A percentile compares a stretch with the other conserved stretches of the same genome.
phyloP scores from a whole-genome alignment of 2,888 invertebrate genomes.

The Rhorus exstirpatorius region DNA sequence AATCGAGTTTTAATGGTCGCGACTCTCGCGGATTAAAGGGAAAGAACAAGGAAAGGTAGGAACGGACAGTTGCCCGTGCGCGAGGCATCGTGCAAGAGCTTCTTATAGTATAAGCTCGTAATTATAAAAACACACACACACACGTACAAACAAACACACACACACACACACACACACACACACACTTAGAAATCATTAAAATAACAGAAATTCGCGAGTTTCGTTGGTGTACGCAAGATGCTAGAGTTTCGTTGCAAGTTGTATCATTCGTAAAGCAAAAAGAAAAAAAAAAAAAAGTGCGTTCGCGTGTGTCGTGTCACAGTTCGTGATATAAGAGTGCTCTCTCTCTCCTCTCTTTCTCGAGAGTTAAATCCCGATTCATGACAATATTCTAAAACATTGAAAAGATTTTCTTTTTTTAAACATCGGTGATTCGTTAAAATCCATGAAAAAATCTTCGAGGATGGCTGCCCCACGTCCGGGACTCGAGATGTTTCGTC shows the following conservation, averaged over 20 bases:
- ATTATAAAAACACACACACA: background rate
- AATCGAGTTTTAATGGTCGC: background rate
- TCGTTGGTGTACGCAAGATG: slow-evolving; percentile 10
- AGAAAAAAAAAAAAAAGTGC: slow-evolving; percentile 23
- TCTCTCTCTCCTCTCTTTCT: slow-evolving; percentile 65
- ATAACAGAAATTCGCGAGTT: slow-evolving; percentile 46
- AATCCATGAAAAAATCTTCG: slow-evolving; percentile 48
- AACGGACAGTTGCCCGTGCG: slow-evolving; percentile 74
- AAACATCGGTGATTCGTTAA: background rate
- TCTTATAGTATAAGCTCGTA: slow-evolving; percentile 16
- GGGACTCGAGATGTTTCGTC: slow-evolving; percentile 61
- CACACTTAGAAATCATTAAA: background rate
- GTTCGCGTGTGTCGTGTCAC: slow-evolving; percentile 49
- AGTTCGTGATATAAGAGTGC: slow-evolving; percentile 67
- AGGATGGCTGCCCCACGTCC: slow-evolving; percentile 64
- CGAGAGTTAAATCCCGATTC: too few relatives aligned
- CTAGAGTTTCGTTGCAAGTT: slow-evolving; percentile 22
- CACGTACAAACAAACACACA: background rate
- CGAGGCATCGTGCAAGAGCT: slow-evolving; percentile 74
- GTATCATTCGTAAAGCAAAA: slow-evolving; percentile 12
- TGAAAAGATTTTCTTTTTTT: too few relatives aligned
- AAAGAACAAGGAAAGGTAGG: slow-evolving; percentile 52
- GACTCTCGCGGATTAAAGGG: slow-evolving; percentile 63
- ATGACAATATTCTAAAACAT: too few relatives aligned
- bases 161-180: slow-evolving; percentile 7